phyloP scores from a whole-genome alignment of 2,888 invertebrate species.

The Brenthis ino region DNA sequence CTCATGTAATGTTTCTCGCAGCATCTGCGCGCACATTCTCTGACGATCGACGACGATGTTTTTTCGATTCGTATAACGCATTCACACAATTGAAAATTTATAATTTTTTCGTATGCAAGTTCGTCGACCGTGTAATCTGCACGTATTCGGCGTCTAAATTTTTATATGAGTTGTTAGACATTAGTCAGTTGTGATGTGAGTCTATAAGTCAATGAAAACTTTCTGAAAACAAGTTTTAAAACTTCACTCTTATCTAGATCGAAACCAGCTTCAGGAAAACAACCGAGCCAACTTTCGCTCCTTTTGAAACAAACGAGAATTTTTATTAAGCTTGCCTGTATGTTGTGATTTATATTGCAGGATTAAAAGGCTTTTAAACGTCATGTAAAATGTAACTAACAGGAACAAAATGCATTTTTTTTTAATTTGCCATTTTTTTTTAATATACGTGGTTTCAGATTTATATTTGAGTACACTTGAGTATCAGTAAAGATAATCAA shows the following conservation, averaged over 20 bases:
- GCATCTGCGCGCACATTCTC: conserved; percentile 24
- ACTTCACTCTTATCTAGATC: conserved; percentile 34
- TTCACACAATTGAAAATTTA: conserved; percentile 66
- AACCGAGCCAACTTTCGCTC: conserved; percentile 35
- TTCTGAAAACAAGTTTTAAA: conserved; percentile 37
- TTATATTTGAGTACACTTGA: no score
- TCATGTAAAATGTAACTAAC: background rate
- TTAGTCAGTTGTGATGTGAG: conserved; percentile 11
- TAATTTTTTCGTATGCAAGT: conserved; percentile 60
- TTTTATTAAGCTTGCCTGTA: conserved; percentile 28
- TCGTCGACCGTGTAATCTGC: conserved; percentile 67
- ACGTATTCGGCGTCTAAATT: conserved; percentile 58
- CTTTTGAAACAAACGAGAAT: conserved; percentile 28
- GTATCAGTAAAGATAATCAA: no score
- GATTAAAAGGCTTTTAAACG: background rate
- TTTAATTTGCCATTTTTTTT: background rate
- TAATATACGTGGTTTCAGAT: no score
- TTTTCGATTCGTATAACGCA: conserved; percentile 54
- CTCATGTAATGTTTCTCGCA: conserved; percentile 13
- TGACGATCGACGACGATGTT: conserved; percentile 11
- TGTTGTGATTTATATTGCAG: conserved; percentile 27
- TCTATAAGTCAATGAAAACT: conserved; percentile 34
- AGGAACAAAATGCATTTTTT: background rate
- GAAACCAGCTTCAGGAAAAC: conserved; percentile 36
- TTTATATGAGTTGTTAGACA: conserved; percentile 36